Evolutionary conservation across 2,888 invertebrate species (phyloP).

Genomic region (Idaea biselata): DNA sequence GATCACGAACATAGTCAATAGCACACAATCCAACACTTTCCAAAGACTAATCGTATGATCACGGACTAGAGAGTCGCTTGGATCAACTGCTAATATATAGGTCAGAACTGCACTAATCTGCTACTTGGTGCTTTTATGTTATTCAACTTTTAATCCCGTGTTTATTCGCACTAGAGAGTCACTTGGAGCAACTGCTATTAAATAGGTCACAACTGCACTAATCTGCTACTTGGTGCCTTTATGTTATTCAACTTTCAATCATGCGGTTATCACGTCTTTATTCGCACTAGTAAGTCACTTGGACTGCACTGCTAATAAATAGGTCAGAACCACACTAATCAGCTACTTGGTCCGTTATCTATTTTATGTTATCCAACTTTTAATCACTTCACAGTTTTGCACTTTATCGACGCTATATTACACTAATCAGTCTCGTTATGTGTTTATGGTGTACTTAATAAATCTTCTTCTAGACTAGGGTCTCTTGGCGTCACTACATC

Average conservation of each 20-base stretch:
- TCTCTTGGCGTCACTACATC: neutral
- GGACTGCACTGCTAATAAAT: neutral
- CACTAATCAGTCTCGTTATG: neutral
- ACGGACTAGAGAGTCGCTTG: too few relatives aligned
- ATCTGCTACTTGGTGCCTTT: too few relatives aligned
- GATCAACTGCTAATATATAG: too few relatives aligned
- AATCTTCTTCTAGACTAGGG: too few relatives aligned
- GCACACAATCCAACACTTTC: conserved; percentile 34
- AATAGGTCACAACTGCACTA: too few relatives aligned
- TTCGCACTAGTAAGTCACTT: neutral
- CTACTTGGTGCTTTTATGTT: neutral
- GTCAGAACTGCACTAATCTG: neutral
- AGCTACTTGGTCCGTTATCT: neutral
- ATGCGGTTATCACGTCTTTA: neutral
- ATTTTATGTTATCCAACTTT: too few relatives aligned
- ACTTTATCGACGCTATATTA: neutral
- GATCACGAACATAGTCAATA: conserved; percentile 69
- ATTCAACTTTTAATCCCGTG: too few relatives aligned
- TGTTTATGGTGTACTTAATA: too few relatives aligned
- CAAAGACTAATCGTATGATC: neutral
- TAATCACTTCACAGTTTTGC: neutral
- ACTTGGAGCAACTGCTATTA: too few relatives aligned
- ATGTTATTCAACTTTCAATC: too few relatives aligned
- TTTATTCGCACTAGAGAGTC: too few relatives aligned
- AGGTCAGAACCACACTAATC: neutral